Evolutionary conservation across 1,140 invertebrate genomes (phyloP).

Genomic region (Vollenhovia emeryi): DNA sequence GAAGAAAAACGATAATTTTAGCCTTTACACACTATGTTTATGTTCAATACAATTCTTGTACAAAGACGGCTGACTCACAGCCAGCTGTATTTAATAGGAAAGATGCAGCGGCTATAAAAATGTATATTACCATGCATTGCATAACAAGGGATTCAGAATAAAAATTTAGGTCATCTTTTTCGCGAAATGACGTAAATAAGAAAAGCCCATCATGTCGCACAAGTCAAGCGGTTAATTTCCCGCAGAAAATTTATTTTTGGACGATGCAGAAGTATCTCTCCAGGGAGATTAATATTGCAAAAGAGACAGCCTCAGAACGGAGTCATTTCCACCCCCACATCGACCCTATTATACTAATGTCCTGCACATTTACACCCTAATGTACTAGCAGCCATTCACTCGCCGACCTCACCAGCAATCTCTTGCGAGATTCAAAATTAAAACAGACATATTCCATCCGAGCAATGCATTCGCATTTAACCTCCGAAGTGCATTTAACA

Average conservation of each 20-base stretch:
- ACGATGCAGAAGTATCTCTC: slow-evolving; percentile 10
- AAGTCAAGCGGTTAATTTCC: background rate
- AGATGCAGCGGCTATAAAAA: background rate
- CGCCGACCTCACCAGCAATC: background rate
- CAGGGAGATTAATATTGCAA: slow-evolving; percentile 34
- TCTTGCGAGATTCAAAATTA: slow-evolving; percentile 45
- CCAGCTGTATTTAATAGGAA: background rate
- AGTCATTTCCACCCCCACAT: background rate
- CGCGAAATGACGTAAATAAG: background rate
- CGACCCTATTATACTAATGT: slow-evolving; percentile 29
- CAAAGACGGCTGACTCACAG: background rate
- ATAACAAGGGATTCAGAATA: background rate
- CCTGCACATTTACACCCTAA: slow-evolving; percentile 23
- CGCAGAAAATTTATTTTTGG: slow-evolving; percentile 25
- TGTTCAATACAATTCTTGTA: background rate
- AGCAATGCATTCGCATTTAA: background rate
- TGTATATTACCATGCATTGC: background rate
- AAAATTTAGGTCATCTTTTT: background rate
- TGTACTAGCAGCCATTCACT: slow-evolving; percentile 10
- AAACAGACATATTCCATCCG: slow-evolving; percentile 10
- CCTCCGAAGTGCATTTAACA: background rate
- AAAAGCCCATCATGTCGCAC: background rate
- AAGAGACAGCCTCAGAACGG: background rate
- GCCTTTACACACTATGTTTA: background rate
- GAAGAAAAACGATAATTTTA: background rate